Conservation (phyloP, 1,140 invertebrate genomes). For the Aricia agestis region DNA sequence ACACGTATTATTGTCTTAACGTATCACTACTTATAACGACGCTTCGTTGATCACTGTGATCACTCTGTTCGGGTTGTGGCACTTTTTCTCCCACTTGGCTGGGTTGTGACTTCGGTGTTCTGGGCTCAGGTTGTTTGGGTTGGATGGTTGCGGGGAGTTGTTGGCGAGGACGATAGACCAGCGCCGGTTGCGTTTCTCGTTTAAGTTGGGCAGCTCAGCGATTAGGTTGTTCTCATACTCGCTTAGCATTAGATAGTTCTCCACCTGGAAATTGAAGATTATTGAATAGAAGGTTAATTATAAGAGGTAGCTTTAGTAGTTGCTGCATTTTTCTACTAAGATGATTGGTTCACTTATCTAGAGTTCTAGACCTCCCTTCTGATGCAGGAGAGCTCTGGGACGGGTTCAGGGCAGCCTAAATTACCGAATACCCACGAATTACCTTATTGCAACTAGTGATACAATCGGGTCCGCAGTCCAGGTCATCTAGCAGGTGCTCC, state of each 20-base stretch:
- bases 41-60: constrained; percentile 87
- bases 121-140: constrained; percentile 37
- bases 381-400: too few species aligned
- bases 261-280: constrained; percentile 69
- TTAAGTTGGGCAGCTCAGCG: constrained; percentile 84
- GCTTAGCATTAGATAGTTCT: constrained; percentile 91
- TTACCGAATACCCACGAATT: neutral
- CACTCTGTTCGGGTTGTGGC: constrained; percentile 77
- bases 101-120: constrained; percentile 46
- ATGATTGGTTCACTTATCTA: too few species aligned
- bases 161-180: constrained; percentile 80
- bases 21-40: constrained; percentile 72
- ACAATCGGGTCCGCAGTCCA: constrained; percentile 89
- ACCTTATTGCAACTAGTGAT: constrained; percentile 93
- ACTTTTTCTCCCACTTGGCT: constrained; percentile 73
- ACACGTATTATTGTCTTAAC: constrained; percentile 66
- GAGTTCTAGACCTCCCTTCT: too few species aligned
- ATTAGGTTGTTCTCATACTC: constrained; percentile 92
- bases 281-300: too few species aligned
- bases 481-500: constrained; percentile 87
- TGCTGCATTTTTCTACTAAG: too few species aligned
- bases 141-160: constrained; percentile 45
- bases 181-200: constrained; percentile 81
- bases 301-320: too few species aligned
- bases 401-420: too few species aligned